Evolutionary conservation across 92 coral and sea anemone genomes (phyloP), one percentile per base, ranked within the genome.

Genomic region (Virgularia gustaviana): DNA sequence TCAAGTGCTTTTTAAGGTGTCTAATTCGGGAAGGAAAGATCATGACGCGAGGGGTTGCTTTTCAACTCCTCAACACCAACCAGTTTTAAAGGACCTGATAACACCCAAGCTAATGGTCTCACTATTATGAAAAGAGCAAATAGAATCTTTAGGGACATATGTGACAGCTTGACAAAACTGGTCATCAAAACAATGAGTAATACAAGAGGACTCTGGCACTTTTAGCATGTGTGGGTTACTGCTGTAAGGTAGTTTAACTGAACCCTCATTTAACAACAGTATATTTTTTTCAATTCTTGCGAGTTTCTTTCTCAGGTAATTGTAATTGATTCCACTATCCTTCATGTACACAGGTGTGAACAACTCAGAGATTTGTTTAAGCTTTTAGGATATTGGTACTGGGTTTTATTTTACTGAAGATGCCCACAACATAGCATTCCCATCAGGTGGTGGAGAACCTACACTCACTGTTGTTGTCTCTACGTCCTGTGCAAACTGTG

Each of bases 381-480:
- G 73, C 11, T 77, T 63, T 36, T 83, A 83, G 45, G 23, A 30
- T n/a, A 68, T 79, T 11, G 88, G 84, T 11, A 83, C 84, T 5
- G 87, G 87, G 38, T 77, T 78, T 30, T 72, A 60, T 49, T 72
- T 44, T 16, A 63, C 80, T 13, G 75, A 66, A 11, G 84, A 37
- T 8, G 84, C 88, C 88, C 88, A 83, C 1, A 65, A 78, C 79
- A 72, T 16, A 0, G 84, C 84, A 39, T 83, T 84, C 9, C 84
- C 88, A 51, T 83, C 73, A 6, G 88, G 85, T 3, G 85, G 88
- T 9, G 88, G 64, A 2, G 85, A 74, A 6, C 88, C 88, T 3
- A 84, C 84, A 2, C 80, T 79, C 24, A 56, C 72, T 12, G 88
- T 78, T 16, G 67, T 73, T 31, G 88, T 83, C 38, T 83, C 76